Evolutionary conservation across 2,797 vertebrate species (phyloP).

Genomic region (Salmo trutta): DNA sequence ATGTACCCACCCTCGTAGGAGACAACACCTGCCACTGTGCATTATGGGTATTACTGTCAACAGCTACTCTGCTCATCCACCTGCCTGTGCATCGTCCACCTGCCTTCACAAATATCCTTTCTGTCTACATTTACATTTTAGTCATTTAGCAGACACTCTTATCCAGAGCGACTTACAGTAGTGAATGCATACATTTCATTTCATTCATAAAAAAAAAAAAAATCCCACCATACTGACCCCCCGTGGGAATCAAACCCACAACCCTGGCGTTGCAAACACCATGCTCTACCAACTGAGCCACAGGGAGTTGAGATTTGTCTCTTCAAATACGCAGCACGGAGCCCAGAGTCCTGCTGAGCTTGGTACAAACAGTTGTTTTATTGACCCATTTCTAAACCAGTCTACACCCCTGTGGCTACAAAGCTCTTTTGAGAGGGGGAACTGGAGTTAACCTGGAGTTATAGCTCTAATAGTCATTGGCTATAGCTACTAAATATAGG

Average conservation of each 20-base stretch:
- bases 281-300: too few relatives aligned
- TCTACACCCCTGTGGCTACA: neutral
- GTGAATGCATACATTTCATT: too few relatives aligned
- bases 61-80: slow-evolving; percentile 32
- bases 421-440: neutral
- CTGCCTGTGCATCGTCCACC: neutral
- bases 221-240: too few relatives aligned
- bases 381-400: neutral
- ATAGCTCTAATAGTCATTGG: too few relatives aligned
- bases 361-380: neutral
- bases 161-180: too few relatives aligned
- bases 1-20: slow-evolving; percentile 32
- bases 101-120: slow-evolving; percentile 1
- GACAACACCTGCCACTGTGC: slow-evolving; percentile 43
- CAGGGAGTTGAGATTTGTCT: neutral
- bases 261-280: too few relatives aligned
- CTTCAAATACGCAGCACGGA: neutral
- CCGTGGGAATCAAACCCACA: too few relatives aligned
- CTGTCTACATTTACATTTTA: neutral
- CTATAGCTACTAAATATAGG: too few relatives aligned
- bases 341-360: neutral
- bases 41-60: slow-evolving; percentile 24
- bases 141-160: too few relatives aligned
- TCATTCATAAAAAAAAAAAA: too few relatives aligned
- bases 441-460: too few relatives aligned